Evolutionary conservation across 2,113 vertebrate genomes (phyloP).

Genomic region (Dryoscopus gambensis): DNA sequence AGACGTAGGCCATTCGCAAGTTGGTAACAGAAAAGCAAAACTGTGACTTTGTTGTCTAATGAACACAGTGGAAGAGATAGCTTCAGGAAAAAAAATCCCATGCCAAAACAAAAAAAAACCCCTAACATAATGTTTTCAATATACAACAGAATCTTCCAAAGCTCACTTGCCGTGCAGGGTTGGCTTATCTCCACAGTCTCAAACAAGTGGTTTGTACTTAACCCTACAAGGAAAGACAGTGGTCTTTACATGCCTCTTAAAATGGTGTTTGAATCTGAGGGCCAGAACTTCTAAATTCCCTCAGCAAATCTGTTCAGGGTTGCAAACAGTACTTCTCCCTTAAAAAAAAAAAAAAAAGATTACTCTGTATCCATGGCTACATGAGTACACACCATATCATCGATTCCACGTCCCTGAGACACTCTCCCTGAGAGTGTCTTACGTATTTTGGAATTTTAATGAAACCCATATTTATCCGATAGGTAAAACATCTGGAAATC

Average conservation of each 20-base stretch:
- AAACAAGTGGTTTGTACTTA: background rate
- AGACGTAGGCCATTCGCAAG: background rate
- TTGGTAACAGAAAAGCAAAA: background rate
- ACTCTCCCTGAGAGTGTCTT: slow-evolving; percentile 1
- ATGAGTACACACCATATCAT: background rate
- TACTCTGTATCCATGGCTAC: background rate
- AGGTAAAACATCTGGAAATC: slow-evolving; percentile 61
- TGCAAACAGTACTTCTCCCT: background rate
- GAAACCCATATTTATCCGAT: background rate
- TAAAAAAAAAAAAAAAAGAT: background rate
- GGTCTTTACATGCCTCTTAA: background rate
- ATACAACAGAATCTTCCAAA: background rate
- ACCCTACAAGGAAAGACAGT: background rate
- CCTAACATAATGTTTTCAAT: background rate
- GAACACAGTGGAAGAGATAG: background rate
- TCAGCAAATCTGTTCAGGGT: background rate
- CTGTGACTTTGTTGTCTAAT: background rate
- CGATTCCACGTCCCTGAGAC: background rate
- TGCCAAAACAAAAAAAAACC: background rate
- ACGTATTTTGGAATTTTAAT: slow-evolving; percentile 56
- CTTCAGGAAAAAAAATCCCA: background rate
- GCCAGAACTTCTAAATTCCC: background rate
- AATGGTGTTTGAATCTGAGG: background rate
- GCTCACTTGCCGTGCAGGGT: background rate
- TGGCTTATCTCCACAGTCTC: background rate